These are phyloP conservation scores for Onychostruthus taczanowskii DNA, from an alignment of 2,113 vertebrate species.

Conservation along the genomic window DNA sequence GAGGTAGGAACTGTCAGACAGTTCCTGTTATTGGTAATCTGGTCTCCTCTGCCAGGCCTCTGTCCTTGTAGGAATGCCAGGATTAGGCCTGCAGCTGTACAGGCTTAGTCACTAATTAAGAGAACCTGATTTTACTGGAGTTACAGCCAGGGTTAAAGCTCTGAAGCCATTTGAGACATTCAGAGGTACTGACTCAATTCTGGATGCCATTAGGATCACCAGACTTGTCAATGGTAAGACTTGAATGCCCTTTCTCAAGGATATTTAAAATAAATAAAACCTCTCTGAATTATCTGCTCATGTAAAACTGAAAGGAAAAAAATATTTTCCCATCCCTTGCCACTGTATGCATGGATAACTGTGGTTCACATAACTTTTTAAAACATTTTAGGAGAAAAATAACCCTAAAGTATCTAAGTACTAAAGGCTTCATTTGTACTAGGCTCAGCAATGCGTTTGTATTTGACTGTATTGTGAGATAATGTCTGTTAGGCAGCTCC, in stretches of 20 bases:
- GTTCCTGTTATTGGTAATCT: background rate
- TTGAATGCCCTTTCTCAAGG: background rate
- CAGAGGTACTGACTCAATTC: background rate
- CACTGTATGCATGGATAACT: accelerated
- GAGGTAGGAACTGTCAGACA: background rate
- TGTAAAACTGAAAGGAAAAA: background rate
- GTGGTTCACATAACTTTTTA: background rate
- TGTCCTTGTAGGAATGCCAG: background rate
- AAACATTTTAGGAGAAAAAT: background rate
- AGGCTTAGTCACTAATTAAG: background rate
- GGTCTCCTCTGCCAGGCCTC: background rate
- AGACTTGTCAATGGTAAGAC: background rate
- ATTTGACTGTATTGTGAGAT: background rate
- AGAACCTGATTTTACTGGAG: background rate
- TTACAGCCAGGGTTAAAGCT: background rate
- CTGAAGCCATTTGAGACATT: background rate
- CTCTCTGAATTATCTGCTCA: background rate
- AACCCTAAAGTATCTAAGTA: background rate
- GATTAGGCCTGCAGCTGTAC: background rate
- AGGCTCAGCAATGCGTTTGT: background rate
- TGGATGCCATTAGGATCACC: background rate
- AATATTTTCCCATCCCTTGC: background rate
- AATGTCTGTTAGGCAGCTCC: background rate
- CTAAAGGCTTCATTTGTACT: background rate
- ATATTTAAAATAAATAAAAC: background rate